Conservation (phyloP, 2,888 invertebrate species). For the Stramonita haemastoma region DNA sequence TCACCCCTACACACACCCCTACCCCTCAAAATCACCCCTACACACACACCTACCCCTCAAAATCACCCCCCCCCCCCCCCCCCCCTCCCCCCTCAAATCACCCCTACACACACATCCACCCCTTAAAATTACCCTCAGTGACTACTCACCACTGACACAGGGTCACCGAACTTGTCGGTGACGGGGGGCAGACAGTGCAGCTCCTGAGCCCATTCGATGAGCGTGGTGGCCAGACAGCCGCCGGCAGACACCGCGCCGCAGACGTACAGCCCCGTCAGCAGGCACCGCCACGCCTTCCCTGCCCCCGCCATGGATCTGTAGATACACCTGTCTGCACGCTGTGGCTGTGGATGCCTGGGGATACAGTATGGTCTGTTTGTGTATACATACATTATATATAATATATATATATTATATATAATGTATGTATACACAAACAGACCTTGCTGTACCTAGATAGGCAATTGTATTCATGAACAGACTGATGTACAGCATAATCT, state of each 20-base stretch:
- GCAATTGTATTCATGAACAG: no score
- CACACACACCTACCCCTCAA: not conserved
- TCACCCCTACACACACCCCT: not conserved
- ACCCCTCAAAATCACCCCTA: not conserved
- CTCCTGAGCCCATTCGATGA: constrained; percentile 21
- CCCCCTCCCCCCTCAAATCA: not conserved
- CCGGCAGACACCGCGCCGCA: not conserved
- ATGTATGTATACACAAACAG: no score
- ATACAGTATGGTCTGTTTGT: no score
- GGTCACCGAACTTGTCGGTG: constrained; percentile 24
- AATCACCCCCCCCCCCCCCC: not conserved
- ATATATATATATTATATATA: no score
- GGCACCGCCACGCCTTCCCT: not conserved
- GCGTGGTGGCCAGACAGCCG: constrained; percentile 15
- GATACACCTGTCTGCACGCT: no score
- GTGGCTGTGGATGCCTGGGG: no score
- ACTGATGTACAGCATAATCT: no score
- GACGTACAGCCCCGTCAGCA: constrained; percentile 29
- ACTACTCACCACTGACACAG: constrained; percentile 28
- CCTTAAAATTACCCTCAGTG: no score
- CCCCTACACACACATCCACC: not conserved
- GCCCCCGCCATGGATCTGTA: not conserved
- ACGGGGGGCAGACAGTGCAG: constrained; percentile 32
- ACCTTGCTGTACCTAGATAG: no score
- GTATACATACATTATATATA: no score